These are phyloP conservation scores for Willisornis vidua DNA, from an alignment of 2,113 vertebrate genomes.

Conservation along the genomic window DNA sequence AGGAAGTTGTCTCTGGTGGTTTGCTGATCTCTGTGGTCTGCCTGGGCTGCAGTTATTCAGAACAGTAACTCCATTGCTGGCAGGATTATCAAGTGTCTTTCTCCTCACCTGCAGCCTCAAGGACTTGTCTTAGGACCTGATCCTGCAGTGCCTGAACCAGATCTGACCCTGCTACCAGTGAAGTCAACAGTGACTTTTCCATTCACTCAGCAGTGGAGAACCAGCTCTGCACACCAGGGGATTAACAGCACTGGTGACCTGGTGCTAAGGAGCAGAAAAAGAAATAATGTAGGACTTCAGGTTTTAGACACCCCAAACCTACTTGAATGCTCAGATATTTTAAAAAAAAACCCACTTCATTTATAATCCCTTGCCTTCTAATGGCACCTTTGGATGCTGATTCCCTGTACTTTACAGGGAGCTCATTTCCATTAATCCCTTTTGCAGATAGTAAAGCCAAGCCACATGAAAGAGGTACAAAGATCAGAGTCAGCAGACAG, in stretches of 20 bases:
- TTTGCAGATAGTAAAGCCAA: not conserved
- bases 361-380: not conserved
- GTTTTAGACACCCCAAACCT: not conserved
- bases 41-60: not conserved
- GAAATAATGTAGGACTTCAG: not conserved
- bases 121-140: not conserved
- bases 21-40: conserved; percentile 41
- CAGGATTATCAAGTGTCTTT: not conserved
- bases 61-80: not conserved
- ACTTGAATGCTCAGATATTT: not conserved
- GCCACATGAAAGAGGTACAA: not conserved
- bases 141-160: not conserved
- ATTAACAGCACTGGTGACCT: not conserved
- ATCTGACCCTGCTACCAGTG: not conserved
- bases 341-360: not conserved
- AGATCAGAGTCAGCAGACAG: not conserved
- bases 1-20: conserved; percentile 28
- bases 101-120: not conserved
- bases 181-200: not conserved
- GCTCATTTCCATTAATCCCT: not conserved
- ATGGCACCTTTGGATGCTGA: not conserved
- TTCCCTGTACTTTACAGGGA: not conserved
- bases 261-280: not conserved
- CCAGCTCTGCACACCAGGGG: not conserved
- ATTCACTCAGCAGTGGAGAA: not conserved